phyloP scores from a whole-genome alignment of 2,113 vertebrate genomes.

The Meleagris gallopavo region DNA sequence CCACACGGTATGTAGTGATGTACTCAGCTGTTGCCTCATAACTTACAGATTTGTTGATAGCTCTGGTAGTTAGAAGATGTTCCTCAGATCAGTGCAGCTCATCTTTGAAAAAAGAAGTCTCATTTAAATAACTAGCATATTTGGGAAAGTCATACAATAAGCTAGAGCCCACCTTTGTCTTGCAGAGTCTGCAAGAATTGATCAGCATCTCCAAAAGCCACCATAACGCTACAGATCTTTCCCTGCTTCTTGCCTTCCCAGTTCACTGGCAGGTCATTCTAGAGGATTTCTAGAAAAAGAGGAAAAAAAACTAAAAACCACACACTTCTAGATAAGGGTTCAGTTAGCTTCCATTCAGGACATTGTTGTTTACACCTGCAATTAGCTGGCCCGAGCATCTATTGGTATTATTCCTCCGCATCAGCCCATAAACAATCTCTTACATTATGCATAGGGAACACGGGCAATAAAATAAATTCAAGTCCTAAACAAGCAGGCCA shows the following conservation, averaged over 20 bases:
- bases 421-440: not conserved
- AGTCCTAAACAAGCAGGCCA: not conserved
- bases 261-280: not conserved
- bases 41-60: constrained; percentile 62
- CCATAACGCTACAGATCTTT: not conserved
- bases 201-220: not conserved
- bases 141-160: not conserved
- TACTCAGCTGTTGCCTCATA: constrained; percentile 61
- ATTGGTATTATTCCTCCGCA: not conserved
- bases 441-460: not conserved
- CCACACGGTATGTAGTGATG: constrained; percentile 39
- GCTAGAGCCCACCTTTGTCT: not conserved
- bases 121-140: not conserved
- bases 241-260: not conserved
- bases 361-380: not conserved
- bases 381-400: not conserved
- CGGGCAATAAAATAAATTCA: not conserved
- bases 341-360: not conserved
- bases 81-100: constrained; percentile 26
- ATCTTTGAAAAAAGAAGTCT: constrained; percentile 28
- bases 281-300: not conserved
- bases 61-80: constrained; percentile 48
- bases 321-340: not conserved
- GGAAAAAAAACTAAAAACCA: not conserved
- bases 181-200: not conserved